These are phyloP conservation scores for Drosophila atripex DNA, from an alignment of 2,888 invertebrate genomes.

Conservation along the genomic window DNA sequence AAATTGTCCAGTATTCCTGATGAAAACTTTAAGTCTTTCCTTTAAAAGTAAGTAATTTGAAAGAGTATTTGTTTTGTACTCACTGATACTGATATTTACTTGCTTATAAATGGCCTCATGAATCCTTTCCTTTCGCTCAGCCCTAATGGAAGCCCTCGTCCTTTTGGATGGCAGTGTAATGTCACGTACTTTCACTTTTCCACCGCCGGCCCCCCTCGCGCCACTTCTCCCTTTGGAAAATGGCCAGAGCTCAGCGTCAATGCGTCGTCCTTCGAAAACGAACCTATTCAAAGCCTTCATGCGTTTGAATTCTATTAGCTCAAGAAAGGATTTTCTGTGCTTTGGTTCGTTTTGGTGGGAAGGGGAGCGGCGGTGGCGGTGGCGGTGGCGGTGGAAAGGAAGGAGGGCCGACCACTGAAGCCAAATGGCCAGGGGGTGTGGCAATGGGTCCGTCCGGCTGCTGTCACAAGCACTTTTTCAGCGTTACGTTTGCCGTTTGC, in stretches of 20 bases:
- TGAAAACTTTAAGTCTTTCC: background rate
- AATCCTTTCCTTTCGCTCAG: background rate
- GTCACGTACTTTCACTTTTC: conserved; percentile 76
- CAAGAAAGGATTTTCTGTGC: conserved; percentile 71
- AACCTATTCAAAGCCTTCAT: conserved; percentile 76
- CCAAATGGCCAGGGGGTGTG: conserved; percentile 12
- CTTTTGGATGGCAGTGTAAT: conserved; percentile 52
- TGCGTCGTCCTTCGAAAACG: conserved; percentile 68
- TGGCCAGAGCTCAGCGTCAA: conserved; percentile 56
- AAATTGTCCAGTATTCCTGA: background rate
- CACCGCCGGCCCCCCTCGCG: conserved; percentile 26
- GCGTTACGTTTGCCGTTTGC: conserved; percentile 58
- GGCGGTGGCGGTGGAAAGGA: background rate
- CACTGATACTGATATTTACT: background rate
- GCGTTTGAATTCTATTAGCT: conserved; percentile 77
- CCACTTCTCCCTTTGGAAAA: conserved; percentile 31
- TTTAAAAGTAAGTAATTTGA: background rate
- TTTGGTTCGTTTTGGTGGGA: conserved; percentile 19
- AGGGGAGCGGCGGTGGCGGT: no score
- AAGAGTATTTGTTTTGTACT: background rate
- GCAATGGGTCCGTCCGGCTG: conserved; percentile 30
- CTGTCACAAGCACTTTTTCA: conserved; percentile 76
- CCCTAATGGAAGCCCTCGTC: conserved; percentile 16
- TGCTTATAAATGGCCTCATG: background rate
- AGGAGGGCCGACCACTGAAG: background rate